Evolutionary conservation across 2,888 invertebrate species (phyloP).

Genomic region (Lucinisca nassula): DNA sequence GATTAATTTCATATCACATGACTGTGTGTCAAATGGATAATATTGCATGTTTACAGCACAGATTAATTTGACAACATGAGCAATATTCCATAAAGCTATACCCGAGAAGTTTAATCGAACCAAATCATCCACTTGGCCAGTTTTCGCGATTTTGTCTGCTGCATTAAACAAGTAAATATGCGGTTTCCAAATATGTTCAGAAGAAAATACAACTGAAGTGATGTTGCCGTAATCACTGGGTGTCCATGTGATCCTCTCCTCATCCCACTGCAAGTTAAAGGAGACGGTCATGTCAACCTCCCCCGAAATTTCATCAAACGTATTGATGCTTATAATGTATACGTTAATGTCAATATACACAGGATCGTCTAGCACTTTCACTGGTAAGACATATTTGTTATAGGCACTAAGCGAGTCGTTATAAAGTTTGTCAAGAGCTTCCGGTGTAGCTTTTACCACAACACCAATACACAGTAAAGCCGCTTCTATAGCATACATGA

Average conservation of each 20-base stretch:
- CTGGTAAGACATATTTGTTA: not conserved
- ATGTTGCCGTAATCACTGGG: conserved; percentile 2
- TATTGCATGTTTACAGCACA: not conserved
- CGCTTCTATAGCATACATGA: too few relatives aligned
- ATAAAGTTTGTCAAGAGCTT: not conserved
- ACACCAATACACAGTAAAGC: too few relatives aligned
- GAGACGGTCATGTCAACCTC: conserved; percentile 27
- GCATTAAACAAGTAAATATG: not conserved
- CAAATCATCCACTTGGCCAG: not conserved
- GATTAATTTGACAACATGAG: not conserved
- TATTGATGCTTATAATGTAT: conserved; percentile 27
- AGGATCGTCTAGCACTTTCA: not conserved
- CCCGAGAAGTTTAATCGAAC: not conserved
- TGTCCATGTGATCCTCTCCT: conserved; percentile 46
- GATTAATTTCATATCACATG: not conserved
- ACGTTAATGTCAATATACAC: conserved; percentile 8
- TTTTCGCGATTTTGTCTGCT: not conserved
- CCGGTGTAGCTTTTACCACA: not conserved
- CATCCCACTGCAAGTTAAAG: conserved; percentile 30
- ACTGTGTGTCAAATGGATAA: conserved; percentile 18
- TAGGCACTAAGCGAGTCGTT: not conserved
- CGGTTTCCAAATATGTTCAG: not conserved
- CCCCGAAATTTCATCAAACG: conserved; percentile 51
- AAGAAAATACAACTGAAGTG: not conserved
- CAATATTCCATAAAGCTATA: not conserved